Base-by-base conservation (phyloP, 1,140 invertebrate genomes). In the Eurytemora carolleeae region DNA sequence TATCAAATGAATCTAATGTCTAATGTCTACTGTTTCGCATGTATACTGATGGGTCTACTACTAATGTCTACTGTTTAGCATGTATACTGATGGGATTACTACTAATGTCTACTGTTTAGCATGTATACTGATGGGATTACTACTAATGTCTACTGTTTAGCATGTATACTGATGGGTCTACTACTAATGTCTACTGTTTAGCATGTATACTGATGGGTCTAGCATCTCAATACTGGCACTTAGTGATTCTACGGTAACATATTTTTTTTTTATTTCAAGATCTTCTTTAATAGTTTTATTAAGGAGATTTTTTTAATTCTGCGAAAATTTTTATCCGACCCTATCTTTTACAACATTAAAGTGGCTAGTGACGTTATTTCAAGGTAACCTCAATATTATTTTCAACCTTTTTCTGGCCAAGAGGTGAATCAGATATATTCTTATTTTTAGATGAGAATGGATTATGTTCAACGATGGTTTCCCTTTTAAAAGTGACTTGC, bases 171-270 rank as follows among this genome's bases (percentile, higher is more conserved):
- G 16, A 88, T 86, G 73, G 85, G 88, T 15, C 76, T 81, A 0
- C 62, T 86, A 1, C 72, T 90, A 44, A 90, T 89, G 73, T 83
- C 86, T 1, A 68, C 84, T 0, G n/a, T 86, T 87, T 2, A 87
- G 88, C 24, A 73, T 31, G 22, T 31, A 19, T 88, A 22, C 69
- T 92, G 16, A 88, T 86, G 73, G 85, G 88, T 15, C 76, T 81
- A 3, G 85, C 90, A 0, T 80, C 77, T n/a, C 77, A 85, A 63
- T 93, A 88, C 70, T 93, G 89, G 89, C 89, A 95, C 65, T 72
- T 94, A 54, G 83, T 90, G 0, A 25, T 92, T 16, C 73, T 93
- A 1, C 74, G 90, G 59, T 89, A 93, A 82, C 18, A 18, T 19
- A 19, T 18, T 12, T 12, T 7, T 18, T 19, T 55, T 22, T 55